Conservation (phyloP, 2,797 vertebrate species). For the Trichosurus vulpecula region DNA sequence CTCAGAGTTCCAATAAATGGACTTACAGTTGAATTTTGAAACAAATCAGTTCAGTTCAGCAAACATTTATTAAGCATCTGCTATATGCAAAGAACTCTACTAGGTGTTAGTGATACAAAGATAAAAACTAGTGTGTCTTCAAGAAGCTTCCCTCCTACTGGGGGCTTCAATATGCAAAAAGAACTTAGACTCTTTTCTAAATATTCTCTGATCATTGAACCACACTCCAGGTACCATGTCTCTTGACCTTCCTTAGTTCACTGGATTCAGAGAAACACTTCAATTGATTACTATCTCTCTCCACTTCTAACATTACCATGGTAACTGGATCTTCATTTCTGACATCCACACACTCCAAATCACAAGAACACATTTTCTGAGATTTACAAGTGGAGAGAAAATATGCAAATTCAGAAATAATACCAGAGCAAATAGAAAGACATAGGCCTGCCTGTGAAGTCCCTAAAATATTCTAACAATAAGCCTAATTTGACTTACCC, state of each 20-base stretch:
- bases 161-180: neutral
- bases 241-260: neutral
- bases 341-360: constrained; percentile 4
- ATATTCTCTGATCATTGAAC: neutral
- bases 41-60: neutral
- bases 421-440: neutral
- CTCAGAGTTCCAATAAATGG: neutral
- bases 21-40: neutral
- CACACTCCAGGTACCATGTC: neutral
- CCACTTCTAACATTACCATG: neutral
- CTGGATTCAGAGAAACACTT: neutral
- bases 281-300: neutral
- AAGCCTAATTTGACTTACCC: neutral
- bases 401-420: neutral
- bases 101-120: neutral
- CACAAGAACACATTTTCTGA: neutral
- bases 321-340: neutral
- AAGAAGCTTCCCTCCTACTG: neutral
- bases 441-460: neutral
- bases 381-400: neutral
- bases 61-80: neutral
- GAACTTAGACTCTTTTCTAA: neutral
- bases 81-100: neutral
- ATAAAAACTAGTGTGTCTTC: neutral
- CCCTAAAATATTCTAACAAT: neutral